Conservation (phyloP, 1,140 invertebrate species). For the Helicoverpa zea region DNA sequence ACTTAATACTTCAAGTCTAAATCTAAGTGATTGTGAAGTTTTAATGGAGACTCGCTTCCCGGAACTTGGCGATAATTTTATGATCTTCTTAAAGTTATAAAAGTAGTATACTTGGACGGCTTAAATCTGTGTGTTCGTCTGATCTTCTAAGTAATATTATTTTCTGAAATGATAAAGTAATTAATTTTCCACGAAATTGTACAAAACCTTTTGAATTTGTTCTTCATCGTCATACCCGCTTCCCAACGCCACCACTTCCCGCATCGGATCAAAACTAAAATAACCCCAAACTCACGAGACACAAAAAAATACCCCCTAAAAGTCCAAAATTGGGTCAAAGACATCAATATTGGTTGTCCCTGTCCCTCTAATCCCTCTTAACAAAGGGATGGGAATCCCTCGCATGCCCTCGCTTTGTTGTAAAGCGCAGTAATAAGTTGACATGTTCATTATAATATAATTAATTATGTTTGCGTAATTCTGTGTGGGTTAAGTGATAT, state of each 20-base stretch:
- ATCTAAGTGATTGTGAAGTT: slow-evolving; percentile 27
- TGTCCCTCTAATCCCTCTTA: slow-evolving; percentile 13
- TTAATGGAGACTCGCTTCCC: neutral
- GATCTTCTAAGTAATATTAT: neutral
- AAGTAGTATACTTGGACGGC: neutral
- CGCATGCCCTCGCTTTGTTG: slow-evolving; percentile 18
- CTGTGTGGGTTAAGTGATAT: slow-evolving; percentile 34
- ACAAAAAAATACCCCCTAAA: neutral
- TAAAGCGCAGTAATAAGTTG: slow-evolving; percentile 39
- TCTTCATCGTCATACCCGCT: too few species aligned
- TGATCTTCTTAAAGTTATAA: slow-evolving; percentile 7
- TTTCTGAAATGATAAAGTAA: too few species aligned
- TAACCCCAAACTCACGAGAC: neutral
- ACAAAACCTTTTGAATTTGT: too few species aligned
- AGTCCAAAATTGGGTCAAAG: neutral
- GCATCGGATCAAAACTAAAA: neutral
- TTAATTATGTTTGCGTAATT: slow-evolving; percentile 29
- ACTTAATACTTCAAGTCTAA: slow-evolving; percentile 20
- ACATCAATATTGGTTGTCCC: neutral
- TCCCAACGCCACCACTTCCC: too few species aligned
- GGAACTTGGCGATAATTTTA: slow-evolving; percentile 10
- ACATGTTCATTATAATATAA: slow-evolving; percentile 41
- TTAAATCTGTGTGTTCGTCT: neutral
- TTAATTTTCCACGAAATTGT: too few species aligned
- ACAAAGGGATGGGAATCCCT: slow-evolving; percentile 37